Evolutionary conservation across 1,140 invertebrate genomes (phyloP).

Genomic region (Caenorhabditis tropicalis): DNA sequence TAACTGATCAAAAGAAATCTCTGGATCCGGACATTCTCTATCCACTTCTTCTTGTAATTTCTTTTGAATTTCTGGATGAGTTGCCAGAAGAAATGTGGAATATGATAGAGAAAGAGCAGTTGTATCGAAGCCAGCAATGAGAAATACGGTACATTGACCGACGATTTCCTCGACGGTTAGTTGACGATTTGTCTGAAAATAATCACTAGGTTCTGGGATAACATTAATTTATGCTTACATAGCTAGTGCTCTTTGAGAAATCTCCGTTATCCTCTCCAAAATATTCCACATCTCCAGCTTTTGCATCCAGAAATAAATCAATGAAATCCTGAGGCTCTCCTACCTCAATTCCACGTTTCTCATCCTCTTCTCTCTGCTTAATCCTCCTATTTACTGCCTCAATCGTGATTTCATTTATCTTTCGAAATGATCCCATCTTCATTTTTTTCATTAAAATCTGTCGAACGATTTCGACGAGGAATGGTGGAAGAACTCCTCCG

Average conservation of each 20-base stretch:
- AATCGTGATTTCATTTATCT: neutral
- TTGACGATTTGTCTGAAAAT: constrained; percentile 54
- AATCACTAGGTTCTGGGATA: no score
- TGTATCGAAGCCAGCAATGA: constrained; percentile 78
- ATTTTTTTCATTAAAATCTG: neutral
- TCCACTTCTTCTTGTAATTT: constrained; percentile 77
- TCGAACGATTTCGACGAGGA: neutral
- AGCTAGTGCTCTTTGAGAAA: neutral
- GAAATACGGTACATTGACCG: constrained; percentile 73
- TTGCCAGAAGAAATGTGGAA: constrained; percentile 78
- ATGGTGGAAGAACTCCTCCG: neutral
- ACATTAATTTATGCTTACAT: neutral
- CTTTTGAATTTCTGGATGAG: constrained; percentile 77
- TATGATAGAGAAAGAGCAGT: constrained; percentile 79
- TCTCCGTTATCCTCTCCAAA: constrained; percentile 42
- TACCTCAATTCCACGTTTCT: constrained; percentile 1
- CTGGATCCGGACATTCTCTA: constrained; percentile 70
- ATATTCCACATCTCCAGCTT: constrained; percentile 35
- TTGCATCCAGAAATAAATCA: constrained; percentile 48
- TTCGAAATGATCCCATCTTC: neutral
- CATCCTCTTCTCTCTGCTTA: neutral
- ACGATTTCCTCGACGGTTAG: constrained; percentile 73
- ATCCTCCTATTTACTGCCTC: neutral
- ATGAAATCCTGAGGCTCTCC: constrained; percentile 48
- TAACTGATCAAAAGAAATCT: constrained; percentile 64